Evolutionary conservation across 2,113 vertebrate species (phyloP), one percentile per base, ranked within the genome.

Genomic region (Plecturocebus donacophilus): DNA sequence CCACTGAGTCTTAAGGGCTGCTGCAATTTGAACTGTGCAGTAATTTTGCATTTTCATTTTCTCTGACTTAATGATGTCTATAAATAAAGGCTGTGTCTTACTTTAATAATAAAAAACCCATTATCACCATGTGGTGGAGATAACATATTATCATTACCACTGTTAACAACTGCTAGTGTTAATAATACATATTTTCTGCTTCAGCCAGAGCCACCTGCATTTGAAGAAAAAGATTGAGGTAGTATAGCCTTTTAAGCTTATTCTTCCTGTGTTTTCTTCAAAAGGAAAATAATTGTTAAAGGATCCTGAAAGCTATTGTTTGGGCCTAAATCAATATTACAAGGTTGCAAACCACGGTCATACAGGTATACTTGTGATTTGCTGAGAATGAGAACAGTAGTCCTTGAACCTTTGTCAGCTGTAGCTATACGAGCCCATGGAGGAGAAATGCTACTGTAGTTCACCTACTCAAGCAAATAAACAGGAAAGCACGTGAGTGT

Each of bases 21-120:
- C 82, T 92, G 56, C 79, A 80, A 6, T 91, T 95, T 96, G 89
- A 96, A 16, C 79, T 87, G n/a, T 97, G 47, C 52, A n/a, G 38
- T 96, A 87, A 91, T 83, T 96, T 88, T 96, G 83, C 64, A 87
- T 91, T 97, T 97, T 76, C 91, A 93, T 97, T 96, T 96, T 94
- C 95, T 96, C 77, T 87, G 40, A 94, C 80, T 94, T 95, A 91
- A 77, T 83, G 77, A 93, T 96, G 17, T 89, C 86, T 96, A 91
- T 95, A 96, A 94, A 96, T 97, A 96, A 97, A 97, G 42, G 42
- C 86, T 4, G 8, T 47, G 94, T 56, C 79, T 93, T 76, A 66
- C 52, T 96, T 97, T 93, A 94, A 94, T 96, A 96, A 96, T 95
- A 95, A 96, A 90, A 96, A 97, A 45, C 0, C 23, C 49, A 91